Conservation (phyloP, 2,113 vertebrate species). For the Gallinago paraguaiae region DNA sequence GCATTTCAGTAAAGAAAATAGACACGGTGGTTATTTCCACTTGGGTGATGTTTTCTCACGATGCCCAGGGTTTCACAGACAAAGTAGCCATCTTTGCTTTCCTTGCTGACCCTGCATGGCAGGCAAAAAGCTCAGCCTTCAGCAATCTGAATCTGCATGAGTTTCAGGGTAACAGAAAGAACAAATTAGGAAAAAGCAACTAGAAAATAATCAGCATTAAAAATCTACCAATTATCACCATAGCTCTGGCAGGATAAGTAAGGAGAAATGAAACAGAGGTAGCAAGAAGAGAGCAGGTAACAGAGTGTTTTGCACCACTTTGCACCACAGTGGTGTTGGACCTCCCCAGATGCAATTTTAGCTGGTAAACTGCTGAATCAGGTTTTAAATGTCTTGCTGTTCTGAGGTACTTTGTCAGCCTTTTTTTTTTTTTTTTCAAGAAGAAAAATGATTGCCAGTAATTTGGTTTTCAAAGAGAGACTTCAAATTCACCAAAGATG, state of each 20-base stretch:
- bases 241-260: neutral
- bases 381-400: neutral
- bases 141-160: neutral
- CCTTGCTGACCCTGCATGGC: neutral
- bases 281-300: neutral
- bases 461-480: neutral
- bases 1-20: neutral
- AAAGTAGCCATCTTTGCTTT: neutral
- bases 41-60: neutral
- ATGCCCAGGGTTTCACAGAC: neutral
- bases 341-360: neutral
- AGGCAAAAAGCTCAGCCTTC: neutral
- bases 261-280: neutral
- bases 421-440: neutral
- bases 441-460: neutral
- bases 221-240: neutral
- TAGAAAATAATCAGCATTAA: neutral
- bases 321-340: neutral
- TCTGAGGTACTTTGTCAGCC: neutral
- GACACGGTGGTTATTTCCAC: neutral
- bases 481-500: neutral
- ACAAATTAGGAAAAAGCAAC: neutral
- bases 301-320: fast-evolving
- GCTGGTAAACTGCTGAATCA: neutral
- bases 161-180: neutral